Conservation (phyloP, 1,140 invertebrate species). For the Calephelis virginiensis region DNA sequence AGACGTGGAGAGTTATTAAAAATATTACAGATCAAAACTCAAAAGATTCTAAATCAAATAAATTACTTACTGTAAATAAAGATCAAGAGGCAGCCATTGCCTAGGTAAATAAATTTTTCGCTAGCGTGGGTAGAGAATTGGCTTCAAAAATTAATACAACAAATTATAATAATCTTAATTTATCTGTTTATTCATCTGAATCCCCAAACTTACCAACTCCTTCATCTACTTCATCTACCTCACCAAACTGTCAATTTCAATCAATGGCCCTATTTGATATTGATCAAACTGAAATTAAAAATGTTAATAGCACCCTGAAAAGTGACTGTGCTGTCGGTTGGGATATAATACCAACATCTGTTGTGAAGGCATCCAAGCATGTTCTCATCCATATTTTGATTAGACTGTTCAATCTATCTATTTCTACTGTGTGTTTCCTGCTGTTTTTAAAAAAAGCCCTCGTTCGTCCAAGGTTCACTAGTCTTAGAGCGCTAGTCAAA, state of each 20-base stretch:
- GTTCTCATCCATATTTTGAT: not conserved
- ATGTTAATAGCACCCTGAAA: too few species aligned
- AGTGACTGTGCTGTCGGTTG: too few species aligned
- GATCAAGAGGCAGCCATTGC: not conserved
- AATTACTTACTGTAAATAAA: not conserved
- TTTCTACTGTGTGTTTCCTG: not conserved
- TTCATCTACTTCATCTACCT: not conserved
- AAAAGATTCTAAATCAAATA: conserved; percentile 4
- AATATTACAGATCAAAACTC: conserved; percentile 2
- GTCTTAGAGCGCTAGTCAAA: too few species aligned
- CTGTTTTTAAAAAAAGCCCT: conserved; percentile 8
- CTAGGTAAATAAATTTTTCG: too few species aligned
- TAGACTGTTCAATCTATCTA: not conserved
- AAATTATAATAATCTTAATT: not conserved
- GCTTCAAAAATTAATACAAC: not conserved
- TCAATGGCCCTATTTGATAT: not conserved
- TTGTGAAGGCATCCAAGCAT: not conserved
- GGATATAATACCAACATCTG: too few species aligned
- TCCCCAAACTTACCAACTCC: conserved; percentile 1
- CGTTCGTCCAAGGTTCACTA: conserved; percentile 10
- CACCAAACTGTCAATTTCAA: not conserved
- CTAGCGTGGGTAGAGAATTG: too few species aligned
- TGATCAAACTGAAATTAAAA: too few species aligned
- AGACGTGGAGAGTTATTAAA: conserved; percentile 9
- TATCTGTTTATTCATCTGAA: not conserved